A percentile compares a stretch with the other conserved stretches of the same genome.
phyloP scores from a whole-genome alignment of 1,140 invertebrate species.

The Chrysomallon squamiferum region DNA sequence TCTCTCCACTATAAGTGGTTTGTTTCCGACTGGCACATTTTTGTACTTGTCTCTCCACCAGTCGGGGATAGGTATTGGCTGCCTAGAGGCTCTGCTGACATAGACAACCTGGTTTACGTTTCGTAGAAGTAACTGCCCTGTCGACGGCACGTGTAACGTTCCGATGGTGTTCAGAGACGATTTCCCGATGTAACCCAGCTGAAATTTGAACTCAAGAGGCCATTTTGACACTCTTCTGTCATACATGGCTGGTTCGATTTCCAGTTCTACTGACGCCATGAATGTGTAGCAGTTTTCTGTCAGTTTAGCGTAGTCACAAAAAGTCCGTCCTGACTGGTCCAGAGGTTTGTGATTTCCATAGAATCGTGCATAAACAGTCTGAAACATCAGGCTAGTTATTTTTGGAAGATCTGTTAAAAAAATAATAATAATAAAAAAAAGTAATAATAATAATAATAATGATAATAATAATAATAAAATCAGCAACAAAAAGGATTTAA shows the following conservation, averaged over 20 bases:
- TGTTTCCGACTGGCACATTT: not conserved
- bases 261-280: not conserved
- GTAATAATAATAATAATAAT: not conserved
- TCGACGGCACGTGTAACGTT: not conserved
- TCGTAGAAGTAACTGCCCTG: not conserved
- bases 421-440: not conserved
- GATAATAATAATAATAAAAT: not conserved
- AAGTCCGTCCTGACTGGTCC: not conserved
- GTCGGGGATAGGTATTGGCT: not conserved
- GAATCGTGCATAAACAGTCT: not conserved
- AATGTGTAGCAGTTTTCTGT: not conserved
- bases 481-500: not conserved
- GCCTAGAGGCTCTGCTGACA: not conserved
- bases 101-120: not conserved
- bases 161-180: not conserved
- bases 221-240: not conserved
- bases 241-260: constrained; percentile 3
- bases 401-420: not conserved
- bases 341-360: constrained; percentile 3
- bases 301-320: not conserved
- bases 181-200: constrained; percentile 2
- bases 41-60: constrained; percentile 7
- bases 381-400: not conserved
- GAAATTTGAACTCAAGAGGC: not conserved
- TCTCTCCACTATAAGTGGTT: not conserved